Evolutionary conservation across 1,140 invertebrate species (phyloP).

Genomic region (Asobara japonica): DNA sequence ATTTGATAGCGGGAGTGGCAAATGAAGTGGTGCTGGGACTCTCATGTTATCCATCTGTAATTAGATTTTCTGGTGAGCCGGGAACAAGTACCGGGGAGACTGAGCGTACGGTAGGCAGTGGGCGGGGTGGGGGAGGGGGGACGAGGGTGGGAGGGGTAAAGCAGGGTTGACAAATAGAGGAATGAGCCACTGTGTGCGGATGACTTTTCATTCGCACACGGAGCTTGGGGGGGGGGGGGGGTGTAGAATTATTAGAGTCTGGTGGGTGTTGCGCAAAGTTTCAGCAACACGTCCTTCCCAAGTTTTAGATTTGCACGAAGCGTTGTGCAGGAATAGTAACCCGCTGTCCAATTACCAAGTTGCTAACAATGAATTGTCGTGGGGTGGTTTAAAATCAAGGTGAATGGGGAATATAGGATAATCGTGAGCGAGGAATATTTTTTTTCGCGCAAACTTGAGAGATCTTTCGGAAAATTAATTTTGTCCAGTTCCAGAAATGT

Average conservation of each 20-base stretch:
- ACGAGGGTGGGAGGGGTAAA: background rate
- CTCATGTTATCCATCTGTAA: background rate
- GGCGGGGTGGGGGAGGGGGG: background rate
- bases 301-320: background rate
- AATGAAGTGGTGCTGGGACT: no score
- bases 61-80: background rate
- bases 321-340: background rate
- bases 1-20: no score
- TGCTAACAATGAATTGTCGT: background rate
- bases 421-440: background rate
- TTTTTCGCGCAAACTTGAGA: no score
- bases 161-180: background rate
- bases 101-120: no score
- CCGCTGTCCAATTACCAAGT: background rate
- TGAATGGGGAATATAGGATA: no score
- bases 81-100: background rate
- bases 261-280: background rate
- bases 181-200: background rate
- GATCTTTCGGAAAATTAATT: no score
- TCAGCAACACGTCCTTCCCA: background rate
- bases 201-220: background rate
- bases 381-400: background rate
- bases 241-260: no score
- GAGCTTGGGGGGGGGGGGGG: background rate
- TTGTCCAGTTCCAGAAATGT: no score